phyloP scores from a whole-genome alignment of 2,113 vertebrate genomes.

The Abramis brama region DNA sequence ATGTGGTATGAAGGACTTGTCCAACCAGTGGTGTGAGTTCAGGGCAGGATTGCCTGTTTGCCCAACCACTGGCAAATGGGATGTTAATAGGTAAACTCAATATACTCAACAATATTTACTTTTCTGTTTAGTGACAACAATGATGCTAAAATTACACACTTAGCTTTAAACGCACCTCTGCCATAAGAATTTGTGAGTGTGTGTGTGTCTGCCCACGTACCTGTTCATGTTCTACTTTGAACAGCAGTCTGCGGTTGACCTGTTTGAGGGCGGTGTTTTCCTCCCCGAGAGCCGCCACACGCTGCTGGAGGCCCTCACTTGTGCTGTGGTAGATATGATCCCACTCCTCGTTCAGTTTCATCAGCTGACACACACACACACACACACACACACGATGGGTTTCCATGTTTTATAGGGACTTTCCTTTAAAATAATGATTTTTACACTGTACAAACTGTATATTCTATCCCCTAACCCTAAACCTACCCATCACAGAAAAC shows the following conservation, averaged over 20 bases:
- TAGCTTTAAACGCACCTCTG: neutral
- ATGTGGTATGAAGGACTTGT: too few relatives aligned
- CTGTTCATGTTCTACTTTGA: conserved; percentile 80
- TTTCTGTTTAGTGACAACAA: neutral
- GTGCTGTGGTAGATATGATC: conserved; percentile 79
- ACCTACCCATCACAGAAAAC: too few relatives aligned
- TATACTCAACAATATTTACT: neutral
- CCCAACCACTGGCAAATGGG: neutral
- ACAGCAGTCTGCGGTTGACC: conserved; percentile 72
- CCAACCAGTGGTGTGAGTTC: neutral
- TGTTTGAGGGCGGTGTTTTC: conserved; percentile 73
- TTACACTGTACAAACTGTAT: too few relatives aligned
- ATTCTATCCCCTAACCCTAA: too few relatives aligned
- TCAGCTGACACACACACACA: conserved; percentile 72
- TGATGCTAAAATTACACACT: neutral
- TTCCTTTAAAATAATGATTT: too few relatives aligned
- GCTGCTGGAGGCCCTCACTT: conserved; percentile 75
- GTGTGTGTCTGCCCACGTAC: conserved; percentile 58
- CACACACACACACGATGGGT: conserved; percentile 32
- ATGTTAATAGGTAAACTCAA: neutral
- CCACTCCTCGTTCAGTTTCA: conserved; percentile 85
- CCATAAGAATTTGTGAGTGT: neutral
- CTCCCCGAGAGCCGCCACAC: conserved; percentile 67
- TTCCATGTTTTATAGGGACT: too few relatives aligned
- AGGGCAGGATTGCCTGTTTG: neutral